A percentile compares a stretch with the other conserved stretches of the same genome.
Conservation (phyloP, 2,888 invertebrate species). For the Oxyscelio sp. region DNA sequence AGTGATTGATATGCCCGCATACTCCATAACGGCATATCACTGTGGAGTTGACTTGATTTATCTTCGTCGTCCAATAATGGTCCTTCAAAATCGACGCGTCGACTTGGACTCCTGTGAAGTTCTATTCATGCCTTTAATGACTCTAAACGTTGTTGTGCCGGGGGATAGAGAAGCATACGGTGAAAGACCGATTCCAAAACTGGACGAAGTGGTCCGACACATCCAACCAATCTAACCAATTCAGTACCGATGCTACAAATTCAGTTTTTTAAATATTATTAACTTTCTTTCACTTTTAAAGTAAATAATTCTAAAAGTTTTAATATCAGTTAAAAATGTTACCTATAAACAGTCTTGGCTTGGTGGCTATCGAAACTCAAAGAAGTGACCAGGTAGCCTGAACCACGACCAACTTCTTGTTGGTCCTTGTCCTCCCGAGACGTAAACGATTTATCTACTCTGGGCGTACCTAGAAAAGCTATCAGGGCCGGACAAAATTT, state of each 20-base stretch:
- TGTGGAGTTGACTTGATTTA: conserved; percentile 90
- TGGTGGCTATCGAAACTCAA: conserved; percentile 95
- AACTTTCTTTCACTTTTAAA: no score
- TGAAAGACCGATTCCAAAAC: conserved; percentile 98
- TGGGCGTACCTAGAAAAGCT: conserved; percentile 95
- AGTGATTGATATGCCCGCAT: no score
- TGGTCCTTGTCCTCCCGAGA: conserved; percentile 90
- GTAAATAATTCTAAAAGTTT: no score
- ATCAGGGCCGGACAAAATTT: conserved; percentile 97
- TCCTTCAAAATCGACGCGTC: conserved; percentile 93
- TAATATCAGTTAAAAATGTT: no score
- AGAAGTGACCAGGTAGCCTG: conserved; percentile 92
- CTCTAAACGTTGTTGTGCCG: conserved; percentile 95
- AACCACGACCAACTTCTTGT: conserved; percentile 91
- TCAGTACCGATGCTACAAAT: conserved; percentile 95
- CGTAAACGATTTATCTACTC: conserved; percentile 94
- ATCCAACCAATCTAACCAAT: conserved; percentile 95
- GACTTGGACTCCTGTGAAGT: conserved; percentile 93
- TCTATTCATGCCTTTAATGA: conserved; percentile 95
- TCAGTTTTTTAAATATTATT: neutral
- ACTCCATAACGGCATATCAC: conserved; percentile 97
- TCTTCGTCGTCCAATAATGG: conserved; percentile 90
- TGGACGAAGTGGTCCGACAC: conserved; percentile 95
- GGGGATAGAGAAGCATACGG: conserved; percentile 96
- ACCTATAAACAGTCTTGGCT: conserved; percentile 97